Base-by-base conservation (phyloP, 2,113 vertebrate genomes). In the Proteles cristata region DNA sequence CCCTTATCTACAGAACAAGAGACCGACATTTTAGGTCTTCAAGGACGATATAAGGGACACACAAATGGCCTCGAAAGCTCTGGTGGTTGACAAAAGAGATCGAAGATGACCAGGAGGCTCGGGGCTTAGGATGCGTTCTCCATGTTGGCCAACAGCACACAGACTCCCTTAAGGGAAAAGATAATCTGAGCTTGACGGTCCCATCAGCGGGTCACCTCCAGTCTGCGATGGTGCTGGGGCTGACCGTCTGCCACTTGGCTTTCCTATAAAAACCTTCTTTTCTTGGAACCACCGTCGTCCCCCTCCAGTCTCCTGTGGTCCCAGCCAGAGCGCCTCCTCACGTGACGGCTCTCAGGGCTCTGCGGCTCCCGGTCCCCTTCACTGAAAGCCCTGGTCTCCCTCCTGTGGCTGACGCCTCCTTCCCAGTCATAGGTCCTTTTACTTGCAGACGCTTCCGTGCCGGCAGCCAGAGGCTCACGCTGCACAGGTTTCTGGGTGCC, bases 251-350 rank as follows among this genome's bases (percentile, higher is more conserved):
- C 5, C 33, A 0, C 3, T 2, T 0, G 25, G 96, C 76, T 53
- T 1, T 26, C 58, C 98, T 98, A 98, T 26, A 58, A 96, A 7
- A 98, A 91, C 90, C 96, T 98, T 2, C 98, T 98, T 73, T 55
- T 97, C 97, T 99, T 99, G 23, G 65, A 58, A 14, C 82, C 4
- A 19, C n/a, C 80, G 2, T 96, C 96, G 11, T 43, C 79, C 35
- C 19, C 21, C 14, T 97, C 95, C 5, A 14, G 16, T 1, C 21
- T 68, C 88, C 95, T 90, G 31, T 43, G 94, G 0, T 88, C 76
- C 96, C 90, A 92, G 90, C 19, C n/a, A 11, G 83, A 50, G 95
- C 19, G 73, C 90, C 43, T 73, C 58, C 31, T 58, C 26, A 14
- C 8, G n/a, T 25, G 50, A 58, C 3, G 33, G 50, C 95, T 45